Conservation (phyloP, 2,888 invertebrate species). For the Vandiemenella viatica region DNA sequence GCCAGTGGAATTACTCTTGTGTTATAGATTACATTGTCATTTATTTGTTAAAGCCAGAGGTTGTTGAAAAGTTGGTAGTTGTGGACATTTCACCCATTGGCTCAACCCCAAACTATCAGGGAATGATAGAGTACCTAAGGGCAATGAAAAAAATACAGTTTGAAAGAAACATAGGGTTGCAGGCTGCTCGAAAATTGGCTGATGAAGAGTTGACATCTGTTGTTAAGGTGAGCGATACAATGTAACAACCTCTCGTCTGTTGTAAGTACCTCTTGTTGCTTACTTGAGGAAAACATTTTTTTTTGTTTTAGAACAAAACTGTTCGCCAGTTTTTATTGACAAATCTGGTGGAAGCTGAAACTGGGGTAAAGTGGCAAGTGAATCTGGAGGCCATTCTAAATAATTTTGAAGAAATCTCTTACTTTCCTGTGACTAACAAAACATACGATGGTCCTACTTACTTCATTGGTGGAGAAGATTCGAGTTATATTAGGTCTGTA, state of each 20-base stretch:
- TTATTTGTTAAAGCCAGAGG: conserved; percentile 34
- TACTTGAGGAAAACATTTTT: not conserved
- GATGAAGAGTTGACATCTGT: conserved; percentile 43
- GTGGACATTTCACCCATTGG: conserved; percentile 57
- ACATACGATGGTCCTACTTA: conserved; percentile 47
- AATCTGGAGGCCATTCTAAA: conserved; percentile 58
- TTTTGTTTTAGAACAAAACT: conserved; percentile 17
- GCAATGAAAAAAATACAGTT: conserved; percentile 41
- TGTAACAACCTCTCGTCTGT: conserved; percentile 7
- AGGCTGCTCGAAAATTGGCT: conserved; percentile 50
- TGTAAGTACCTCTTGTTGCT: not conserved
- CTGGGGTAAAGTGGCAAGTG: conserved; percentile 57
- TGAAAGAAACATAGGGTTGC: conserved; percentile 44
- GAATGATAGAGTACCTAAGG: conserved; percentile 49
- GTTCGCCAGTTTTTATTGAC: conserved; percentile 61
- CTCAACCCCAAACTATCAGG: conserved; percentile 42
- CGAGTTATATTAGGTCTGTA: conserved; percentile 61
- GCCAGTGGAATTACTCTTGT: not conserved
- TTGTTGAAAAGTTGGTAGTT: conserved; percentile 49
- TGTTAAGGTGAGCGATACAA: not conserved
- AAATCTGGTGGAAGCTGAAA: conserved; percentile 57
- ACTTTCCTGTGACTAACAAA: conserved; percentile 38
- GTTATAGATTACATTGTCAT: conserved; percentile 16
- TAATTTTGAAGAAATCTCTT: conserved; percentile 48
- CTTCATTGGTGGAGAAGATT: conserved; percentile 72